Base-by-base conservation (phyloP, 2,888 invertebrate species). In the Orthosia incerta region DNA sequence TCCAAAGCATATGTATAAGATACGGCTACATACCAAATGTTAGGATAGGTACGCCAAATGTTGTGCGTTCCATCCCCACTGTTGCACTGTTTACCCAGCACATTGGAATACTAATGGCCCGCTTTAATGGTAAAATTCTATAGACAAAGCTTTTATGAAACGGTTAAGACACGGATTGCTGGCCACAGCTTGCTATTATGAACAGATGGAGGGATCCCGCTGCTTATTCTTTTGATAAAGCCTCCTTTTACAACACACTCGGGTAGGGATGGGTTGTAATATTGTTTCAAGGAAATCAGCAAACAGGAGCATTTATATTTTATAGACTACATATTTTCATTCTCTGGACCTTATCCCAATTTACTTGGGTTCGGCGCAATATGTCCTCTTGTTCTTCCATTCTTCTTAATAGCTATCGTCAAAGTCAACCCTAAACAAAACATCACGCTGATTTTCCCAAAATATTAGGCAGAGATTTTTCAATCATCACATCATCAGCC, bases 51-150 rank as follows among this genome's bases (percentile, higher is more conserved):
- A 4, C 0, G 15, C 20, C 4, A 11, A 11, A 39, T 23, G 7
- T 51, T 18, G 4, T 23, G 68, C 51, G 23, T 68, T 62, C 15
- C 15, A 39, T 51, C 15, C 12, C n/a, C n/a, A n/a, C 4, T 23
- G 13, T 12, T 63, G 15, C n/a, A 46, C 23, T 48, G 11, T 46
- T 60, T 18, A 31, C 12, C 2, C n/a, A 46, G 20, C 18, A 53
- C 12, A 46, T 15, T 51, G 20, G 20, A 71, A 23, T 60, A 20
- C 12, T 46, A 60, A 72, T 71, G 15, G 18, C 26, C 26, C 48
- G n/a, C 39, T 26, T 50, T 45, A 26, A 9, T 16, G 45, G 5
- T 39, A 26, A 4, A 31, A 31, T 48, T 68, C 12, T 4, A 48
- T n/a, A 39, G 23, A 51, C 20, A 53, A 69, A 50, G 16, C 5